phyloP scores from a whole-genome alignment of 2,888 invertebrate species.

The Cosmia pyralina region DNA sequence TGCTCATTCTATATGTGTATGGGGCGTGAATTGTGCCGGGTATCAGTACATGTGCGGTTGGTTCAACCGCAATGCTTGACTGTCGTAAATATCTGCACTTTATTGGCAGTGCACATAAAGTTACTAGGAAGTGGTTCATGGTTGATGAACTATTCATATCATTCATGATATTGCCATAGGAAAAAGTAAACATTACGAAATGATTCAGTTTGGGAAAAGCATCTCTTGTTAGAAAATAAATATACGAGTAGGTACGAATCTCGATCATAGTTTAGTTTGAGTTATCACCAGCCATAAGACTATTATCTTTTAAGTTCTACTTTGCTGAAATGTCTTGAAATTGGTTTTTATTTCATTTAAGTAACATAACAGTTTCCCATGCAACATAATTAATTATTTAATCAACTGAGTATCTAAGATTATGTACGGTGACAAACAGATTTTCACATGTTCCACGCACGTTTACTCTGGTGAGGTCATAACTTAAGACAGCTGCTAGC shows the following conservation, averaged over 20 bases:
- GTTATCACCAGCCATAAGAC: conserved; percentile 1
- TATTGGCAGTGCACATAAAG: conserved; percentile 17
- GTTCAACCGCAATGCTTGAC: conserved; percentile 49
- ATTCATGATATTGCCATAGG: not conserved
- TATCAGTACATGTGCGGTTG: conserved; percentile 41
- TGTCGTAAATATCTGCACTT: conserved; percentile 40
- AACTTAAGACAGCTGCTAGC: conserved; percentile 11
- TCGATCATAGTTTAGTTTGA: not conserved
- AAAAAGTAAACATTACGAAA: not conserved
- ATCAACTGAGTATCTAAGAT: conserved; percentile 11
- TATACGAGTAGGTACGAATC: not conserved
- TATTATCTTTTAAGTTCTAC: not conserved
- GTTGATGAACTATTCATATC: not conserved
- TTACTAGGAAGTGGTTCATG: not conserved
- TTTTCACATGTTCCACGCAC: conserved; percentile 10
- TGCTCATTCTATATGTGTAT: conserved; percentile 57
- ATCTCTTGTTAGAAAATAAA: no score
- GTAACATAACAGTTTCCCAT: not conserved
- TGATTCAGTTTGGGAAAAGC: not conserved
- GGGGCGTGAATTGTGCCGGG: conserved; percentile 50
- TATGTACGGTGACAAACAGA: conserved; percentile 22
- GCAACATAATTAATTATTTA: conserved; percentile 20
- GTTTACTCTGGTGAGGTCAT: conserved; percentile 34
- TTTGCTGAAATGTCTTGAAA: not conserved
- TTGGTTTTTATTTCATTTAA: conserved; percentile 1